Base-by-base conservation (phyloP, 2,113 vertebrate species). In the Dipodomys ordii region DNA sequence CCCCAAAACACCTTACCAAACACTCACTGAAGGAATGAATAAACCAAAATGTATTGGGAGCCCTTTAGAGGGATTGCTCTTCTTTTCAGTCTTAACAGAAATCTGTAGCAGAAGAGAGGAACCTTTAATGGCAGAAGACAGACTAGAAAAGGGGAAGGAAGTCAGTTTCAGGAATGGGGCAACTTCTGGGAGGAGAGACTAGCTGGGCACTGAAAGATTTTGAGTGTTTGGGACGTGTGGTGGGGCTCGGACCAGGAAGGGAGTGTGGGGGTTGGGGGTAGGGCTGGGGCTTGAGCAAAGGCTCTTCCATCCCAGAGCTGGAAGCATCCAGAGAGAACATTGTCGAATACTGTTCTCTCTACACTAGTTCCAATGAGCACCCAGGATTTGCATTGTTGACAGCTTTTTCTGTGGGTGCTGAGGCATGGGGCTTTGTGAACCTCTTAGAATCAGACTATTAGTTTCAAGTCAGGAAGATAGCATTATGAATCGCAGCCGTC, bases 71-170 rank as follows among this genome's bases (percentile, higher is more conserved):
- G 28, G 30, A 39, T 73, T 80, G 80, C 32, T 82, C n/a, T 81
- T 67, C 16, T 49, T 13, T 76, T 76, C 77, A 92, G 39, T 62
- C 49, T n/a, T 32, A 87, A 53, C 30, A 27, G 73, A 82, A 79
- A 76, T 27, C 30, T 27, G 46, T 25, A n/a, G 28, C 77, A 89
- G 64, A 27, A 84, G n/a, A 84, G n/a, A 80, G 16, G 12, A 22
- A 20, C n/a, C 27, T 67, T 81, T 67, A 89, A 44, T 30, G n/a
- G 35, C 25, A 25, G 62, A 23, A 64, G 11, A 22, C 62, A 64
- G 85, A 62, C 13, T 23, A 65, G 35, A 60, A 53, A 86, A 74
- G 92, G 85, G 79, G 86, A 82, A 90, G 89, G 69, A 88, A 65
- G 68, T 83, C 67, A 53, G n/a, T 83, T 71, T 71, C 39, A 87